Percentiles rank a stretch among this genome's conserved stretches.
Evolutionary conservation across 2,888 invertebrate species (phyloP).

Genomic region (Spodoptera picta): DNA sequence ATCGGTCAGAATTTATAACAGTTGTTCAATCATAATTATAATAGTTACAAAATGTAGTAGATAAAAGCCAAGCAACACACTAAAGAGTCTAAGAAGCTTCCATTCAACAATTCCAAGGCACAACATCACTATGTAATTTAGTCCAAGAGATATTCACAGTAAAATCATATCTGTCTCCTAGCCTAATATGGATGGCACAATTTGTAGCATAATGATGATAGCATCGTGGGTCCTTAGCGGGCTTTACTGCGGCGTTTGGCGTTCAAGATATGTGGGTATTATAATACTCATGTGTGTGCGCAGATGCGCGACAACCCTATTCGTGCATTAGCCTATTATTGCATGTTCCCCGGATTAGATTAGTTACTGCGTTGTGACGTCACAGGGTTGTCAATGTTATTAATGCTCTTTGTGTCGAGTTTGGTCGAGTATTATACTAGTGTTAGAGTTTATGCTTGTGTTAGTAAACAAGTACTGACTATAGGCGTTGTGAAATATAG

Average conservation of each 20-base stretch:
- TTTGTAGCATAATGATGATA: conserved; percentile 70
- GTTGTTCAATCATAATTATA: no score
- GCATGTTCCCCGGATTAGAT: conserved; percentile 37
- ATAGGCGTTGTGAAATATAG: no score
- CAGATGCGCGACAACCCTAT: conserved; percentile 41
- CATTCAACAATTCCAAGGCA: conserved; percentile 2
- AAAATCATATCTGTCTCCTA: conserved; percentile 41
- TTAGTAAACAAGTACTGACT: background rate
- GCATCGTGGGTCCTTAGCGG: conserved; percentile 57
- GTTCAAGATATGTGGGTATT: conserved; percentile 58
- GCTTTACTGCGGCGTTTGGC: conserved; percentile 54
- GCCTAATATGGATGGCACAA: conserved; percentile 59
- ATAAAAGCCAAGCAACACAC: no score
- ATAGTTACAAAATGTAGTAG: no score
- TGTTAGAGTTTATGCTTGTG: background rate
- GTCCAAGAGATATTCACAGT: conserved; percentile 13
- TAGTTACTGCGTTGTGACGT: conserved; percentile 38
- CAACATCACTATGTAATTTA: conserved; percentile 17
- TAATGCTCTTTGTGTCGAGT: conserved; percentile 33
- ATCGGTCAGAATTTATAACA: no score
- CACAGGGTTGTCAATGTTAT: conserved; percentile 25
- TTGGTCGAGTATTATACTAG: background rate
- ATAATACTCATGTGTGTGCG: conserved; percentile 59
- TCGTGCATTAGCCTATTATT: conserved; percentile 48
- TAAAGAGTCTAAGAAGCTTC: background rate